Conservation (phyloP, 2,113 vertebrate species). For the Larimichthys crocea region DNA sequence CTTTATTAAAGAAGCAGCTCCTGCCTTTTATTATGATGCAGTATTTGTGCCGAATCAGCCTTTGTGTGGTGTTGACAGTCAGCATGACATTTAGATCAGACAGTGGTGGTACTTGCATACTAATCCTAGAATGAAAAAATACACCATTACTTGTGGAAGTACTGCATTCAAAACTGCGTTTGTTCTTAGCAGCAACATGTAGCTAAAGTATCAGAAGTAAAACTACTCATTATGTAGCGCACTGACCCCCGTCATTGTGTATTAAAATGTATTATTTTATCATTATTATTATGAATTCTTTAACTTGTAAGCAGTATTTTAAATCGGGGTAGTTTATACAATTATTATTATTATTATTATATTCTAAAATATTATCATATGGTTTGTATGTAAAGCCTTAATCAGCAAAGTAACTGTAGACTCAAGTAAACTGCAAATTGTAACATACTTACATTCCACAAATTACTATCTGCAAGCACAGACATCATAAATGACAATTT, state of each 20-base stretch:
- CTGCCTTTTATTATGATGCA: slow-evolving; percentile 17
- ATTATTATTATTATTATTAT: too few species aligned
- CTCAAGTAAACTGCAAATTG: neutral
- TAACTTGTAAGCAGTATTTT: neutral
- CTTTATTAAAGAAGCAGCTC: slow-evolving; percentile 15
- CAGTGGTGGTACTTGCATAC: neutral
- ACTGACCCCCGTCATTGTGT: neutral
- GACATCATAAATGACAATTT: neutral
- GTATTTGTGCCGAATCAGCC: slow-evolving; percentile 45
- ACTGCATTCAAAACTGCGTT: neutral
- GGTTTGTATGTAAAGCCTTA: neutral
- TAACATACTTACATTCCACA: neutral
- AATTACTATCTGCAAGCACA: neutral
- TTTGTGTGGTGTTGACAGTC: slow-evolving; percentile 33
- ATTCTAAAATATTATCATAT: neutral
- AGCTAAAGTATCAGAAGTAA: neutral
- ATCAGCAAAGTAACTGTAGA: too few species aligned
- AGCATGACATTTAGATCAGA: slow-evolving; percentile 55
- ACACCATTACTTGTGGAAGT: neutral
- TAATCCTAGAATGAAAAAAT: neutral
- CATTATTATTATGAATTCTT: neutral
- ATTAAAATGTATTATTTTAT: neutral
- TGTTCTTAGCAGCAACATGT: neutral
- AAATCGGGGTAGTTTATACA: neutral
- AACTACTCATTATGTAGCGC: neutral